phyloP scores from a whole-genome alignment of 2,113 vertebrate genomes.

The Nothoprocta perdicaria region DNA sequence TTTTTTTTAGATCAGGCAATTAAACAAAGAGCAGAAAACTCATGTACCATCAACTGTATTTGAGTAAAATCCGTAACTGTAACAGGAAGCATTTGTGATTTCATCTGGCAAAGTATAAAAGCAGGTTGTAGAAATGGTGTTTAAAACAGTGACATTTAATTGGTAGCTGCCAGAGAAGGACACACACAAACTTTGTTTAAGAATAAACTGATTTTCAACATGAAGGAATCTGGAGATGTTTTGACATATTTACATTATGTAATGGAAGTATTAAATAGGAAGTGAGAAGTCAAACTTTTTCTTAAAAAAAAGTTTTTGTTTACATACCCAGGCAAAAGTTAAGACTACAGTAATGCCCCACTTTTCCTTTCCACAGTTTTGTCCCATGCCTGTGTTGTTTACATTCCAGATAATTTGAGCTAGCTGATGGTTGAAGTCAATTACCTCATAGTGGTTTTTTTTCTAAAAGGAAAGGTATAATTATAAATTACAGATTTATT shows the following conservation, averaged over 20 bases:
- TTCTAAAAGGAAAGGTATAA: neutral
- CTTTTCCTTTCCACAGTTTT: constrained; percentile 24
- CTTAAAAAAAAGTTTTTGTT: constrained; percentile 18
- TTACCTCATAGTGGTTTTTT: constrained; percentile 12
- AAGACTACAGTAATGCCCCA: neutral
- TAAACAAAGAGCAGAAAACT: neutral
- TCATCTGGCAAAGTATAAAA: constrained; percentile 31
- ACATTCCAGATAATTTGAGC: neutral
- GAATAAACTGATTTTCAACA: constrained; percentile 21
- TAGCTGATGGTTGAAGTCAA: neutral
- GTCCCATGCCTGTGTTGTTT: constrained; percentile 24
- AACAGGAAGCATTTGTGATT: constrained; percentile 28
- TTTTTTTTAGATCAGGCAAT: neutral
- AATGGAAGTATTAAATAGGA: constrained; percentile 57
- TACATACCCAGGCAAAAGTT: constrained; percentile 1
- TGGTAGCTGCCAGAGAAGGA: constrained; percentile 36
- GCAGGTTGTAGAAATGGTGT: neutral
- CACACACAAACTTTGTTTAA: constrained; percentile 51
- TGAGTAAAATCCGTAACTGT: neutral
- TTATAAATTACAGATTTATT: neutral
- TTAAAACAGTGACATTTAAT: constrained; percentile 26
- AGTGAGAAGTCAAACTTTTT: neutral
- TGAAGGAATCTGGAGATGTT: constrained; percentile 45
- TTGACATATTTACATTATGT: constrained; percentile 50
- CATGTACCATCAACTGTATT: neutral